Evolutionary conservation across 1,140 invertebrate genomes (phyloP).

Genomic region (Ostrea denselamellosa): DNA sequence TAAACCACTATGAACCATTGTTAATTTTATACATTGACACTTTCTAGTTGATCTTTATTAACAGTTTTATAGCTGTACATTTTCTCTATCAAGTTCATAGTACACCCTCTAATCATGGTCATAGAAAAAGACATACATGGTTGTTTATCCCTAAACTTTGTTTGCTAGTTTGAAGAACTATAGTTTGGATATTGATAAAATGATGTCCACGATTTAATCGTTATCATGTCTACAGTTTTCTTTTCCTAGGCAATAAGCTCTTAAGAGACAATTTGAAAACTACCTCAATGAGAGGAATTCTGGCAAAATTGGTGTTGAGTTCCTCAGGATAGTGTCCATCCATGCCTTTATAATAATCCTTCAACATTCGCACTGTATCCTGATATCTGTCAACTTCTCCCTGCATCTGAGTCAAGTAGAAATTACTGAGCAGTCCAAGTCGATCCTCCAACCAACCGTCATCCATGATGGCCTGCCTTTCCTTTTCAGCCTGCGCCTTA

Average conservation of each 20-base stretch:
- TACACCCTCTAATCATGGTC: too few relatives aligned
- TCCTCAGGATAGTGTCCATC: slow-evolving; percentile 77
- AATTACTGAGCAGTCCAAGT: slow-evolving; percentile 77
- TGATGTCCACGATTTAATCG: too few relatives aligned
- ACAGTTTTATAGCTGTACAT: too few relatives aligned
- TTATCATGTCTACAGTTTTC: background rate
- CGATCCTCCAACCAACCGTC: slow-evolving; percentile 79
- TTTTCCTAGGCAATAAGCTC: background rate
- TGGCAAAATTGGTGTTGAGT: slow-evolving; percentile 72
- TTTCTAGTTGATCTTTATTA: too few relatives aligned
- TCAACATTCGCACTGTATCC: slow-evolving; percentile 76
- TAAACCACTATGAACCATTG: too few relatives aligned
- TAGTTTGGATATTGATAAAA: too few relatives aligned
- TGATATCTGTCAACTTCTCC: slow-evolving; percentile 77
- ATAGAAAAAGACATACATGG: too few relatives aligned
- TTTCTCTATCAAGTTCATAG: too few relatives aligned
- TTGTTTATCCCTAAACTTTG: too few relatives aligned
- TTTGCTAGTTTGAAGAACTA: too few relatives aligned
- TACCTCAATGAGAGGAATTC: slow-evolving; percentile 78
- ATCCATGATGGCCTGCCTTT: slow-evolving; percentile 73
- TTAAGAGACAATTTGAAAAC: background rate
- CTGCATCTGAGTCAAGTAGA: slow-evolving; percentile 78
- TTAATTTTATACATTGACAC: too few relatives aligned
- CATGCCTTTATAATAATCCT: slow-evolving; percentile 79
- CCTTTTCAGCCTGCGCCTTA: slow-evolving; percentile 77